Evolutionary conservation across 2,888 invertebrate genomes (phyloP).

Genomic region (Stramonita haemastoma): DNA sequence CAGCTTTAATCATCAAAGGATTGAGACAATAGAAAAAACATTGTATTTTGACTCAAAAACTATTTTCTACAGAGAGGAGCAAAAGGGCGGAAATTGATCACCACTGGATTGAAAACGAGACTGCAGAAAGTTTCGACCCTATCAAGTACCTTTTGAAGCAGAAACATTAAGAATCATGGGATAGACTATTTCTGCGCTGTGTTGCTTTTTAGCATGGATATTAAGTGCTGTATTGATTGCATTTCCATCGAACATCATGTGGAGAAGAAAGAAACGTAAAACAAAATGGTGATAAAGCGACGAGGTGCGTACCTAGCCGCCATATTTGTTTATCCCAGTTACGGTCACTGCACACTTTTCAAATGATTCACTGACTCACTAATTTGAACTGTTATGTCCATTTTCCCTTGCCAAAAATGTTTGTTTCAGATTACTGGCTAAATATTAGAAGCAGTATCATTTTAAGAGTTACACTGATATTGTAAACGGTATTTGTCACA

Average conservation of each 20-base stretch:
- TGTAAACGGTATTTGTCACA: too few species aligned
- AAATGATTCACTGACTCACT: neutral
- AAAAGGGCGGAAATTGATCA: slow-evolving; percentile 30
- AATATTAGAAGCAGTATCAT: too few species aligned
- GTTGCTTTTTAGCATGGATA: neutral
- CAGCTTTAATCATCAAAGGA: neutral
- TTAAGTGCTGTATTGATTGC: neutral
- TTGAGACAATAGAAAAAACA: neutral
- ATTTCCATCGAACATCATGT: slow-evolving; percentile 22
- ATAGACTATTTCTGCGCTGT: slow-evolving; percentile 1
- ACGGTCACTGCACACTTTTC: slow-evolving; percentile 36
- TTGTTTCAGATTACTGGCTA: too few species aligned
- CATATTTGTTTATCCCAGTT: slow-evolving; percentile 51
- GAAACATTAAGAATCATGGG: slow-evolving; percentile 20
- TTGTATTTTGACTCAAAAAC: neutral
- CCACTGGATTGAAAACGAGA: slow-evolving; percentile 11
- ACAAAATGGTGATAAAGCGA: slow-evolving; percentile 66
- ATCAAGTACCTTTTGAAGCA: neutral
- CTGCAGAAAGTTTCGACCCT: slow-evolving; percentile 20
- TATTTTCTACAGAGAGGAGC: neutral
- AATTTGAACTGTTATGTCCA: too few species aligned
- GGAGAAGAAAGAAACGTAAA: slow-evolving; percentile 40
- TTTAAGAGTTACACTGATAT: too few species aligned
- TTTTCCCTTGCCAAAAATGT: too few species aligned
- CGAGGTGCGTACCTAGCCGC: slow-evolving; percentile 59